phyloP scores from a whole-genome alignment of 1,140 invertebrate species.

The Drosophila albomicans region DNA sequence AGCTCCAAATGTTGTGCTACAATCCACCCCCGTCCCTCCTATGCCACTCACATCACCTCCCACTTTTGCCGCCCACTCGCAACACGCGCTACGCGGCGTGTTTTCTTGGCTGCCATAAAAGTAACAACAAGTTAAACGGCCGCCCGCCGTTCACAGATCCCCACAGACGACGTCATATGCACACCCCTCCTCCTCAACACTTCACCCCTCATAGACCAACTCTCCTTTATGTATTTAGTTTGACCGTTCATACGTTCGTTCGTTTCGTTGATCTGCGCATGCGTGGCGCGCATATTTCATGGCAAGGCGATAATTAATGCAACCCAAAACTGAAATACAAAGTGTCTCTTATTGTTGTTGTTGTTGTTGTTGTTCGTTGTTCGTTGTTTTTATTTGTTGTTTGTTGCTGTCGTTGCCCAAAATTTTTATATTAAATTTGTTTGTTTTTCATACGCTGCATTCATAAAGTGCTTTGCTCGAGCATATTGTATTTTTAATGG shows the following conservation, averaged over 20 bases:
- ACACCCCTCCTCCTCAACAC: neutral
- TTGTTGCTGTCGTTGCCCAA: conserved; percentile 47
- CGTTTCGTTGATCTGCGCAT: conserved; percentile 61
- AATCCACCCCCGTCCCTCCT: neutral
- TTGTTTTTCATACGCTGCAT: conserved; percentile 55
- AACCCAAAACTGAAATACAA: conserved; percentile 63
- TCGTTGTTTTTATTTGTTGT: conserved; percentile 22
- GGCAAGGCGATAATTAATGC: conserved; percentile 83
- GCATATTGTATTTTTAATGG: neutral
- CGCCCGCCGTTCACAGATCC: conserved; percentile 24
- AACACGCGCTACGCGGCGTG: conserved; percentile 44
- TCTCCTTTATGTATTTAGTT: neutral
- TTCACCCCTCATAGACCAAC: neutral
- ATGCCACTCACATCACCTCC: neutral
- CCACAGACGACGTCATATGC: conserved; percentile 20
- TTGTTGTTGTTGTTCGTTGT: conserved; percentile 18
- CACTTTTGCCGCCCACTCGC: neutral
- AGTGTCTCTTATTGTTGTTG: conserved; percentile 42
- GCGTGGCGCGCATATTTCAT: conserved; percentile 81
- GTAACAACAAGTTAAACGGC: conserved; percentile 33
- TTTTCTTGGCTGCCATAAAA: conserved; percentile 44
- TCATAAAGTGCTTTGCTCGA: conserved; percentile 33
- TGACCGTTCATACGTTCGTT: neutral
- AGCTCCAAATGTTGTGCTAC: conserved; percentile 38
- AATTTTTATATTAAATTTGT: conserved; percentile 77